Evolutionary conservation across 2,113 vertebrate genomes (phyloP), one percentile per base, ranked within the genome.

Genomic region (Pseudopodoces humilis): DNA sequence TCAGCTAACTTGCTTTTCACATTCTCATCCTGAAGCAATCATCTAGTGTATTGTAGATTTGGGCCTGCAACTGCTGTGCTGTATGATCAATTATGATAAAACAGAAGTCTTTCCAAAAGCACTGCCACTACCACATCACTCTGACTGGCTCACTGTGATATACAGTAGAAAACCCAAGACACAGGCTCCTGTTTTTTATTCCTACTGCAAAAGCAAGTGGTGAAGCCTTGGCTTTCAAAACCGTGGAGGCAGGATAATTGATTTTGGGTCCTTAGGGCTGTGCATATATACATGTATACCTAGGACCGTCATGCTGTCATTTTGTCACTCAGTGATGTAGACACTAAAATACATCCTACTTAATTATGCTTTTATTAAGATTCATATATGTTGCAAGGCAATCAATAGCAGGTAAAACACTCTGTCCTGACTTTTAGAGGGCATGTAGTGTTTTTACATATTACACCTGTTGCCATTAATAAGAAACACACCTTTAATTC

Each of bases 1-100:
- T 83, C 59, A 81, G 63, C 70, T 94, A 72, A 87, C 46, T 74
- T 76, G 47, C 21, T 71, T 88, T 91, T 81, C 44, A 62, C 47
- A 80, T 62, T 80, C 60, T 90, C 59, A 83, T 67, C 55, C 74
- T 83, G 75, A 83, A 93, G 67, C 53, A 33, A 74, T 63, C n/a
- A 86, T 67, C 68, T 89, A 91, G 35, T 93, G 90, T n/a, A 75
- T 1, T 90, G 65, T 59, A 59, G 65, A 55, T 63, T 84, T 62
- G 69, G 53, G 46, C 53, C 78, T 47, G 35, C 27, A 65, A 13
- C 50, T 76, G 46, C 43, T 77, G 24, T 35, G 23, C 60, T 76
- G 23, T 43, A 22, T 8, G 18, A 53, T 65, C 55, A 28, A 0
- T 24, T 67, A 67, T 5, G 27, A 28, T 70, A 90, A 63, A 43